Conservation (phyloP, 2,888 invertebrate genomes). For the Aleiodes alternator region DNA sequence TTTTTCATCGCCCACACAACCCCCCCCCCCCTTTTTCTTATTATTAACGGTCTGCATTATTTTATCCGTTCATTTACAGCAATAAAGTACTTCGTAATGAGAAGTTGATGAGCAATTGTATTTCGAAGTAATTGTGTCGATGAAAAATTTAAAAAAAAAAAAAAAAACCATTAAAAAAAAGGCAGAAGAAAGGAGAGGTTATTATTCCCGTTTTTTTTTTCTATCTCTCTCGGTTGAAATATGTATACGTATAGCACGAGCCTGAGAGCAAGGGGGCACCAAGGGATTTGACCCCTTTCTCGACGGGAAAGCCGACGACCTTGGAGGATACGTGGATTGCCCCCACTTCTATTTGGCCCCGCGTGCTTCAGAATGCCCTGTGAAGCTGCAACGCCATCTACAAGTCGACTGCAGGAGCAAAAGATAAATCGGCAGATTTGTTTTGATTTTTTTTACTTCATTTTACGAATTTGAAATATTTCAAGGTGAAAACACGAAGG, state of each 20-base stretch:
- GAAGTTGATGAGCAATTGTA: slow-evolving; percentile 32
- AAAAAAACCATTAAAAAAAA: neutral
- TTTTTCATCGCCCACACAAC: slow-evolving; percentile 18
- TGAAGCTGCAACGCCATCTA: neutral
- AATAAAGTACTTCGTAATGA: neutral
- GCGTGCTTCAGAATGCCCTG: neutral
- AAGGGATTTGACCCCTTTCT: slow-evolving; percentile 39
- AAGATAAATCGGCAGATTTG: slow-evolving; percentile 6
- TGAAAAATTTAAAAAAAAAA: neutral
- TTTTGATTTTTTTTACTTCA: slow-evolving; percentile 22
- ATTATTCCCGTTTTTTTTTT: slow-evolving; percentile 2
- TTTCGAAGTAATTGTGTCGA: slow-evolving; percentile 3
- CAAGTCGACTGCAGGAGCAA: slow-evolving; percentile 11
- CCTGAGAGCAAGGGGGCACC: slow-evolving; percentile 10
- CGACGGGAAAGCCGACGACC: slow-evolving; percentile 33
- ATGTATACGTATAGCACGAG: slow-evolving; percentile 23
- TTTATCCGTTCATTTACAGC: neutral
- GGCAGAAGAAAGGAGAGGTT: neutral
- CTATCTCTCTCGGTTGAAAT: neutral
- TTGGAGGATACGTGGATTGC: slow-evolving; percentile 19
- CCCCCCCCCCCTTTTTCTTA: no score
- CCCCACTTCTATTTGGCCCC: neutral
- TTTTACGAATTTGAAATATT: no score
- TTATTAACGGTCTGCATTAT: neutral
- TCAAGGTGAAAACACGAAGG: no score